Percentiles rank a stretch among this genome's conserved stretches.
Evolutionary conservation across 2,113 vertebrate species (phyloP).

Genomic region (Malurus alboscapulatus): DNA sequence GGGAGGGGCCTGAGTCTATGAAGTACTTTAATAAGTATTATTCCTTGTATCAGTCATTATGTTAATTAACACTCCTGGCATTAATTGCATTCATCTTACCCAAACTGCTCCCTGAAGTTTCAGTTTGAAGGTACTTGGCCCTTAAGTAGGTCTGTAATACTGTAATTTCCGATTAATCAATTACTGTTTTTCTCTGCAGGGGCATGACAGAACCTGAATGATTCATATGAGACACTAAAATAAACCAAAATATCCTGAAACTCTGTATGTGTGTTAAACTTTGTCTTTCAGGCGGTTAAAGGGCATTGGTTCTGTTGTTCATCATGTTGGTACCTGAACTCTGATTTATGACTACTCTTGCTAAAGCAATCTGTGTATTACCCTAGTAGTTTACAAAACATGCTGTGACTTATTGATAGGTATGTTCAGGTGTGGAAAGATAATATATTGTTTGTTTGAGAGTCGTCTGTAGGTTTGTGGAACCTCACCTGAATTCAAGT

Average conservation of each 20-base stretch:
- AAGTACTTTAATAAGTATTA: neutral
- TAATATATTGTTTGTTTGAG: neutral
- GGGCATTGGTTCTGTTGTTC: neutral
- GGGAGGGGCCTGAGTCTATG: neutral
- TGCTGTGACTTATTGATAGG: neutral
- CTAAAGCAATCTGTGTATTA: neutral
- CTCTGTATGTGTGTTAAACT: neutral
- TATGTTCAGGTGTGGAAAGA: neutral
- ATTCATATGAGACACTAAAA: neutral
- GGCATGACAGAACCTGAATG: neutral
- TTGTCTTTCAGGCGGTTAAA: neutral
- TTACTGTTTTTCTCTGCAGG: neutral
- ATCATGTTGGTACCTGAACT: neutral
- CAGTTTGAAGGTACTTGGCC: neutral
- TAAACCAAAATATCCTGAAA: neutral
- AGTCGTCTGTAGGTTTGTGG: neutral
- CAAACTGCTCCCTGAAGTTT: constrained; percentile 5
- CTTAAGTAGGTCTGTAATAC: neutral
- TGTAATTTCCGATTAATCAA: neutral
- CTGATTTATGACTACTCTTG: neutral
- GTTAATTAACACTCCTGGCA: neutral
- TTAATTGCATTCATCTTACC: neutral
- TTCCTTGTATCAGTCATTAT: neutral
- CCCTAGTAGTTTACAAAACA: neutral
- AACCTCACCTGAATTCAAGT: neutral